Evolutionary conservation across 2,797 vertebrate species (phyloP).

Genomic region (Ibycter americanus): DNA sequence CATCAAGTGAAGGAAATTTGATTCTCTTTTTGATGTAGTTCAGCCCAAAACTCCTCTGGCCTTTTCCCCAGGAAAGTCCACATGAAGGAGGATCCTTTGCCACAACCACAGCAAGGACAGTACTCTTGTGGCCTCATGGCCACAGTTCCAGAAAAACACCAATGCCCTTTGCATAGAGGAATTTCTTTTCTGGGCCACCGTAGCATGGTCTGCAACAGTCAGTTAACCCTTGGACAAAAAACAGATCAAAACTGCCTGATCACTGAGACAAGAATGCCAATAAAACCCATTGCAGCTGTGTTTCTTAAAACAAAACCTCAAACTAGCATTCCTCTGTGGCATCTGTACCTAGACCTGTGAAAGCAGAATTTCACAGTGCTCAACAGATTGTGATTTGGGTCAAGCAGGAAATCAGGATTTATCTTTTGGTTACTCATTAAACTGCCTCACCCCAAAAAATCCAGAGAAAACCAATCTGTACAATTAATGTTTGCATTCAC

Average conservation of each 20-base stretch:
- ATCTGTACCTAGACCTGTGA: background rate
- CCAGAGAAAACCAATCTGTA: background rate
- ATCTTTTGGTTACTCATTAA: background rate
- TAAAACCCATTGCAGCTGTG: background rate
- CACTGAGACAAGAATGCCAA: background rate
- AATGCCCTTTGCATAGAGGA: background rate
- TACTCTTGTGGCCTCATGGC: fast-evolving
- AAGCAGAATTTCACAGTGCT: background rate
- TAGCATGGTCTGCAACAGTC: background rate
- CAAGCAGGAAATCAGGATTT: background rate
- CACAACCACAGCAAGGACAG: background rate
- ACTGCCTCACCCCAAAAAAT: background rate
- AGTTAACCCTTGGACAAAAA: background rate
- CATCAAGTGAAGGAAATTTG: background rate
- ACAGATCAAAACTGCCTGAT: background rate
- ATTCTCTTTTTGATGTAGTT: background rate
- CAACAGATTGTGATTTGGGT: background rate
- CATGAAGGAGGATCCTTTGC: background rate
- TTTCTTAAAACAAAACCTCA: background rate
- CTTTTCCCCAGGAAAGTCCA: background rate
- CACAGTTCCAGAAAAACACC: background rate
- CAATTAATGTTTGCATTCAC: background rate
- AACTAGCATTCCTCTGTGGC: background rate
- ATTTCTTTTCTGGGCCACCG: background rate
- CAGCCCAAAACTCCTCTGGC: background rate